These are phyloP conservation scores for Myotis vivesi DNA, from an alignment of 2,797 vertebrate genomes.

Conservation along the genomic window DNA sequence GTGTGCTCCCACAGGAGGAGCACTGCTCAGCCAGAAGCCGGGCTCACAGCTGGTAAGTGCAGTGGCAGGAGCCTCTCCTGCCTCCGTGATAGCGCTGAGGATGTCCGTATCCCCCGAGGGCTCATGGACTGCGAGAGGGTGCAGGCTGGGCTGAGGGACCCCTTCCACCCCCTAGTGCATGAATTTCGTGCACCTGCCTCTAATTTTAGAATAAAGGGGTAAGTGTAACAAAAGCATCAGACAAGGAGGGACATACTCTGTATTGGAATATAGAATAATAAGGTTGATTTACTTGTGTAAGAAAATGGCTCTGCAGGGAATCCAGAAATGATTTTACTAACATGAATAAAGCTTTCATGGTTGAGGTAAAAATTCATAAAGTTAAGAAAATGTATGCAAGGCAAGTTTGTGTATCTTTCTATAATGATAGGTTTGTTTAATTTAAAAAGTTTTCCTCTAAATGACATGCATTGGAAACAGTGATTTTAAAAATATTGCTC, in stretches of 20 bases:
- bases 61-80: too few species aligned
- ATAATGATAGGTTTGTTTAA: constrained; percentile 50
- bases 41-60: too few species aligned
- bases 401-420: constrained; percentile 79
- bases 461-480: not conserved
- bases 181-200: too few species aligned
- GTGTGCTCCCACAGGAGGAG: too few species aligned
- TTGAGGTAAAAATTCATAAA: constrained; percentile 90
- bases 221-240: not conserved
- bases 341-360: constrained; percentile 74
- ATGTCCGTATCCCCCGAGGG: too few species aligned
- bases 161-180: too few species aligned
- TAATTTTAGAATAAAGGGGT: not conserved
- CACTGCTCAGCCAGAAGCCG: too few species aligned
- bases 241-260: not conserved
- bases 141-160: too few species aligned
- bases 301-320: constrained; percentile 5
- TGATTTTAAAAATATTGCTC: constrained; percentile 30
- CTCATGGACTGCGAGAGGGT: too few species aligned
- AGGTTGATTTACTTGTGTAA: not conserved
- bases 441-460: constrained; percentile 43
- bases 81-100: too few species aligned
- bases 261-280: not conserved
- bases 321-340: constrained; percentile 27
- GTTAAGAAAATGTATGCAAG: constrained; percentile 90